A percentile compares a stretch with the other conserved stretches of the same genome.
Conservation (phyloP, 37 sponge, comb jelly and placozoan genomes). For the Beroe ovata region DNA sequence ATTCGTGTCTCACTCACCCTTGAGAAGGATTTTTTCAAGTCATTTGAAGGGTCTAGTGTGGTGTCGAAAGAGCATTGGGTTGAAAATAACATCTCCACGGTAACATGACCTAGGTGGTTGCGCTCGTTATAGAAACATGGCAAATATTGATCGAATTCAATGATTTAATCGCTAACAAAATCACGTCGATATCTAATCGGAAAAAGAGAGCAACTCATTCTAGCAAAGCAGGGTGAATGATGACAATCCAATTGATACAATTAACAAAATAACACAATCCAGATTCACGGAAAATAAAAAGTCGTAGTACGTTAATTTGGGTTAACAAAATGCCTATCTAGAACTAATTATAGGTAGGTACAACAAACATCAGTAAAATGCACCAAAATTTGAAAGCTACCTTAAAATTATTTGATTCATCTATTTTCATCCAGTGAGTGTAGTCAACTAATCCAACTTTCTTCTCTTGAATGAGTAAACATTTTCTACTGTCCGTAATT, state of each 20-base stretch:
- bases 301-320: not conserved
- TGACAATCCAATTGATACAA: too few species aligned
- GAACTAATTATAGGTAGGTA: too few species aligned
- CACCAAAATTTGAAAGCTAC: too few species aligned
- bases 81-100: slow-evolving; percentile 36
- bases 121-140: too few species aligned
- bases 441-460: not conserved
- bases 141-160: too few species aligned
- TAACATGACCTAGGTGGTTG: slow-evolving; percentile 44
- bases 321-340: not conserved
- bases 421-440: too few species aligned
- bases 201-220: not conserved
- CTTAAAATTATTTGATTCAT: too few species aligned
- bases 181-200: not conserved
- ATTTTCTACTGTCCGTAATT: slow-evolving; percentile 43
- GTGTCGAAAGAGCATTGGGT: slow-evolving; percentile 38
- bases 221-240: too few species aligned
- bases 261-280: too few species aligned
- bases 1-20: slow-evolving; percentile 16
- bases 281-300: too few species aligned
- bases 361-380: too few species aligned
- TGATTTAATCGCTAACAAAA: too few species aligned
- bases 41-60: not conserved
- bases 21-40: not conserved
- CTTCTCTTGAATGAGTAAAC: slow-evolving; percentile 41